Percentiles rank a stretch among this genome's conserved stretches.
Evolutionary conservation across 2,797 vertebrate species (phyloP).

Genomic region (Sebastes itinus): DNA sequence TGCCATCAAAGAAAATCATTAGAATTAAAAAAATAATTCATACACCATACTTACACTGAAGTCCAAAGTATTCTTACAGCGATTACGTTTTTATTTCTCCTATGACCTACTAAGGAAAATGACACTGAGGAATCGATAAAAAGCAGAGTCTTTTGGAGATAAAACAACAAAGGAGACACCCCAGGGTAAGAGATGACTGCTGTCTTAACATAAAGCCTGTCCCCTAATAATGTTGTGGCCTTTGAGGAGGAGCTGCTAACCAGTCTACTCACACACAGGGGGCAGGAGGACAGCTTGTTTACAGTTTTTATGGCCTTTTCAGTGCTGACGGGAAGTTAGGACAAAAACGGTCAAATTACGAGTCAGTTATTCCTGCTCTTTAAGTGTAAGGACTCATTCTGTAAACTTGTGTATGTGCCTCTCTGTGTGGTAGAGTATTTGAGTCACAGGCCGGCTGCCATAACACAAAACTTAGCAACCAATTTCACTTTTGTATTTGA

Average conservation of each 20-base stretch:
- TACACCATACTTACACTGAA: background rate
- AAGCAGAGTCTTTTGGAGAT: background rate
- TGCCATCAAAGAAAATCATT: background rate
- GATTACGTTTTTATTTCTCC: background rate
- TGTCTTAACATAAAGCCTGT: constrained; percentile 43
- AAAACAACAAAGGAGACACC: background rate
- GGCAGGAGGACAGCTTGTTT: constrained; percentile 26
- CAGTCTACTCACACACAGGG: background rate
- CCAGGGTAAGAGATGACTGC: background rate
- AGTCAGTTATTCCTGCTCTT: constrained; percentile 7
- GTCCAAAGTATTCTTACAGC: background rate
- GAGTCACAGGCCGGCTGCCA: background rate
- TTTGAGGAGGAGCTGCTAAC: constrained; percentile 37
- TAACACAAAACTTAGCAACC: background rate
- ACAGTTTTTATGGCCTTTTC: constrained; percentile 21
- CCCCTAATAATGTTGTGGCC: constrained; percentile 20
- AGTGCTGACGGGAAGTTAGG: constrained; percentile 2
- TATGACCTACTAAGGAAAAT: background rate
- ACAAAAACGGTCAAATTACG: constrained; percentile 11
- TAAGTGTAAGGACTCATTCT: background rate
- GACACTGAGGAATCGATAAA: background rate
- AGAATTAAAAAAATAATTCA: too few relatives aligned
- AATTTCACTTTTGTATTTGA: background rate
- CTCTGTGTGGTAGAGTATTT: background rate
- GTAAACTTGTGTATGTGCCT: background rate